These are phyloP conservation scores for Mormyrus proboscirostris DNA, from an alignment of 2,797 vertebrate species.

Conservation along the genomic window DNA sequence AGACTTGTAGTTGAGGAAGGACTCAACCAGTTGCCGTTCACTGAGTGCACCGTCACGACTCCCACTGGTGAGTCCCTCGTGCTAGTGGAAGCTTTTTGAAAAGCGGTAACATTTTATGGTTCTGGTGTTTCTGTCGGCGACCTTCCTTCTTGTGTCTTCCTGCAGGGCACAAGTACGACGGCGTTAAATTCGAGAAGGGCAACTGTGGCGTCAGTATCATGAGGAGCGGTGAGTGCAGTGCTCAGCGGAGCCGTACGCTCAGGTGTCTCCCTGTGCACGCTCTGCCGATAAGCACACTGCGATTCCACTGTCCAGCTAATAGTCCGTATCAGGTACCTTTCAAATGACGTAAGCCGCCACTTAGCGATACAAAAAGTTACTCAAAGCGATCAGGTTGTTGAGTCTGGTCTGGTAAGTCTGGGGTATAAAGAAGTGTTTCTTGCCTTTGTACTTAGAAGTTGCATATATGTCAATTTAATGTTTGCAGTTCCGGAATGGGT, in stretches of 20 bases:
- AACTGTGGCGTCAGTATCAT: slow-evolving; percentile 96
- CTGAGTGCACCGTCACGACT: slow-evolving; percentile 87
- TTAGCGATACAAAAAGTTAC: background rate
- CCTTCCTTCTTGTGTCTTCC: slow-evolving; percentile 14
- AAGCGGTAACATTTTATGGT: background rate
- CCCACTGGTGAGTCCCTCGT: slow-evolving; percentile 72
- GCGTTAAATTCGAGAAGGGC: slow-evolving; percentile 88
- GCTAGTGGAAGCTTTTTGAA: background rate
- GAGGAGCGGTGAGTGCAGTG: slow-evolving; percentile 76
- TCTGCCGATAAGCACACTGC: background rate
- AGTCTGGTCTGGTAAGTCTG: background rate
- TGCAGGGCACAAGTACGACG: slow-evolving; percentile 88
- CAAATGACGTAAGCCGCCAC: background rate
- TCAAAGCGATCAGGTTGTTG: background rate
- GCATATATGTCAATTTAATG: background rate
- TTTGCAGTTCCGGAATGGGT: background rate
- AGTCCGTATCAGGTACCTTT: background rate
- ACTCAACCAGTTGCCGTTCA: slow-evolving; percentile 86
- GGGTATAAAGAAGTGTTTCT: background rate
- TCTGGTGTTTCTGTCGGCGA: slow-evolving; percentile 18
- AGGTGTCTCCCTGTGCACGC: background rate
- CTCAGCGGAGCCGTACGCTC: background rate
- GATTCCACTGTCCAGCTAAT: background rate
- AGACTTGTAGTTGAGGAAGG: slow-evolving; percentile 92
- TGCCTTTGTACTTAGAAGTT: background rate